Evolutionary conservation across 2,888 invertebrate species (phyloP).

Genomic region (Limnephilus lunatus): DNA sequence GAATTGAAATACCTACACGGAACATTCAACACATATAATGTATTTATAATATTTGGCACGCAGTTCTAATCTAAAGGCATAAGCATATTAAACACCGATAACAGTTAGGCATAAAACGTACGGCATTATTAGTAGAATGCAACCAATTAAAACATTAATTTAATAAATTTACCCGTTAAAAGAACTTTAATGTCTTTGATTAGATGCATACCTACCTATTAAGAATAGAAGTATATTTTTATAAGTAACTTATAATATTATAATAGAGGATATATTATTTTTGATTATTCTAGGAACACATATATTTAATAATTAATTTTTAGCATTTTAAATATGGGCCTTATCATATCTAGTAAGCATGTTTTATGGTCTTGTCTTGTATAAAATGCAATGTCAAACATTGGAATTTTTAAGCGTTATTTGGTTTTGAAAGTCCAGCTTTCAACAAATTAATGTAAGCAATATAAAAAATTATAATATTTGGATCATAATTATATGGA

Average conservation of each 20-base stretch:
- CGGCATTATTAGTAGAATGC: background rate
- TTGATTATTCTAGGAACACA: slow-evolving; percentile 10
- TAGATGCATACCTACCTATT: background rate
- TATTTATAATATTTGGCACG: slow-evolving; percentile 58
- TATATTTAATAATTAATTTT: slow-evolving; percentile 5
- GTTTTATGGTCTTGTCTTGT: background rate
- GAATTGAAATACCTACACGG: background rate
- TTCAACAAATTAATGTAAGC: background rate
- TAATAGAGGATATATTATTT: background rate
- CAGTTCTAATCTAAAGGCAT: slow-evolving; percentile 61
- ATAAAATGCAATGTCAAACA: slow-evolving; percentile 5
- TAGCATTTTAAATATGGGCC: background rate
- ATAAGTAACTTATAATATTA: background rate
- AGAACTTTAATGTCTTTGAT: slow-evolving; percentile 23
- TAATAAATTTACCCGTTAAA: slow-evolving; percentile 20
- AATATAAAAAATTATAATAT: slow-evolving; percentile 4
- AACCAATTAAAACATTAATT: background rate
- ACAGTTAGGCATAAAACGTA: slow-evolving; percentile 18
- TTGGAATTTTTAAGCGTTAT: background rate
- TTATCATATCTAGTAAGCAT: background rate
- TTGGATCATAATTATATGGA: background rate
- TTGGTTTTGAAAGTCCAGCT: slow-evolving; percentile 17
- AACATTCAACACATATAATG: slow-evolving; percentile 45
- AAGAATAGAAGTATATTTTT: slow-evolving; percentile 20
- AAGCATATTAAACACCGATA: slow-evolving; percentile 56